Evolutionary conservation across 1,140 invertebrate species (phyloP).

Genomic region (Nasonia giraulti): DNA sequence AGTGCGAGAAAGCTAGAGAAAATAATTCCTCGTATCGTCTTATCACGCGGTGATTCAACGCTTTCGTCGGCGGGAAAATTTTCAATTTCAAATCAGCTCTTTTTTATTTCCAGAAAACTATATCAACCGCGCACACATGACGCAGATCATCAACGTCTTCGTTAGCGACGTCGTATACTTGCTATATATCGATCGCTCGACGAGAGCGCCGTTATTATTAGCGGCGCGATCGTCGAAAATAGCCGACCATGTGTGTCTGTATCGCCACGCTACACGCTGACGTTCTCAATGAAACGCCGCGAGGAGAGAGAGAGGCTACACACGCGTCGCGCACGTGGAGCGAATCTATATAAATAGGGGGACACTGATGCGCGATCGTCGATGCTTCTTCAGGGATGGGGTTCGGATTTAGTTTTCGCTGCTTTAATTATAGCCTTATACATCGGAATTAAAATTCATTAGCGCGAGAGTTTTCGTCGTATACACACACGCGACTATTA

Average conservation of each 20-base stretch:
- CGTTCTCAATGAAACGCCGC: slow-evolving; percentile 33
- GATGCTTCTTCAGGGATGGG: no score
- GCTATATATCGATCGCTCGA: slow-evolving; percentile 37
- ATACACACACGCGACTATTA: background rate
- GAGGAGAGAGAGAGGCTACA: background rate
- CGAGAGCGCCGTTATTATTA: slow-evolving; percentile 33
- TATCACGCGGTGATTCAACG: background rate
- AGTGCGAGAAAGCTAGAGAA: background rate
- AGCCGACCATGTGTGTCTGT: background rate
- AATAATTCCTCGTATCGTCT: background rate
- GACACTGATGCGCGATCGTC: background rate
- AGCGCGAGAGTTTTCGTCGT: background rate
- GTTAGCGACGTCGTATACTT: background rate
- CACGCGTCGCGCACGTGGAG: background rate
- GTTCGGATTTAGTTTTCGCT: no score
- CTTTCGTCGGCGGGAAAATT: background rate
- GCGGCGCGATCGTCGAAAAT: slow-evolving; percentile 30
- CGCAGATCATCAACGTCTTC: slow-evolving; percentile 2
- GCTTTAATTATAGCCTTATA: background rate
- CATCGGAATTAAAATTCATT: background rate
- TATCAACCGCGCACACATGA: background rate
- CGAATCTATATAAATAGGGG: background rate
- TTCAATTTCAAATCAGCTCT: background rate
- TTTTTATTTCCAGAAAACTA: background rate
- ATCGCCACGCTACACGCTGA: background rate